phyloP scores from a whole-genome alignment of 2,888 invertebrate genomes.

The Agrotis segetum region DNA sequence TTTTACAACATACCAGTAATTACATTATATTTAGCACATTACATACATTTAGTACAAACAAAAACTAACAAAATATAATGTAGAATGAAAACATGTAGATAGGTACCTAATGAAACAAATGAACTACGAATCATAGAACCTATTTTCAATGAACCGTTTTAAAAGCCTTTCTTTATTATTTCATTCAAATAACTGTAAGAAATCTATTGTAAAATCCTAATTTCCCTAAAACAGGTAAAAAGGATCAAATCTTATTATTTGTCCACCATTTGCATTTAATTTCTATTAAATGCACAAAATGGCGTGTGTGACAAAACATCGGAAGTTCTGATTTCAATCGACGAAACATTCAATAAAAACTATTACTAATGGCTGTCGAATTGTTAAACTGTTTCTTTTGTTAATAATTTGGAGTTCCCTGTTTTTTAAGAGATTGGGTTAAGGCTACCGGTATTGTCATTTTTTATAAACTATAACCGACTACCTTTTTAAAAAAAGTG shows the following conservation, averaged over 20 bases:
- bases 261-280: constrained; percentile 68
- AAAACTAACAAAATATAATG: too few relatives aligned
- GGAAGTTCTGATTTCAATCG: constrained; percentile 69
- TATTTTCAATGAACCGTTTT: background rate
- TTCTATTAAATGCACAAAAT: constrained; percentile 63
- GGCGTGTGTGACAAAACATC: constrained; percentile 62
- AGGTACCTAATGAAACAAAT: background rate
- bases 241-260: constrained; percentile 34
- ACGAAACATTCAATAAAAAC: constrained; percentile 63
- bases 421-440: background rate
- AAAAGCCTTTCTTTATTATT: background rate
- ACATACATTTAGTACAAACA: too few relatives aligned
- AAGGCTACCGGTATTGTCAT: constrained; percentile 1
- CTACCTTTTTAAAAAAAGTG: background rate
- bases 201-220: constrained; percentile 53
- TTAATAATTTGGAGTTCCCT: constrained; percentile 23
- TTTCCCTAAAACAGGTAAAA: constrained; percentile 59
- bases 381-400: constrained; percentile 41
- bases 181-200: constrained; percentile 19
- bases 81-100: too few relatives aligned
- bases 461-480: background rate
- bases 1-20: too few relatives aligned
- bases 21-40: too few relatives aligned
- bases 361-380: constrained; percentile 34
- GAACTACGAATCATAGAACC: background rate